A percentile compares a stretch with the other conserved stretches of the same genome.
phyloP scores from a whole-genome alignment of 2,797 vertebrate genomes.

The Mus spretus region DNA sequence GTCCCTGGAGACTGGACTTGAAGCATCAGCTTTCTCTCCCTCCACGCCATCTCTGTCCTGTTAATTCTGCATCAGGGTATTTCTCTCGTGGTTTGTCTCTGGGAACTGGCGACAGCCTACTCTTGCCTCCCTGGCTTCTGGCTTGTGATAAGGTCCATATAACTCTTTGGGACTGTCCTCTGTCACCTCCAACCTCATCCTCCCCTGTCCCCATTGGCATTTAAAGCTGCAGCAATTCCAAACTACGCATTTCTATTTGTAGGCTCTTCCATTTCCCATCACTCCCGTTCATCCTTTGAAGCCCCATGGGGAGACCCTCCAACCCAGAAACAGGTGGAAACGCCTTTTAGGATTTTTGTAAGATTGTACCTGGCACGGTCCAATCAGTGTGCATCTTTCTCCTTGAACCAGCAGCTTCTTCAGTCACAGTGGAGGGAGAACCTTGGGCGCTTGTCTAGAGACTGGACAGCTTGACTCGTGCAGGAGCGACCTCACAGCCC shows the following conservation, averaged over 20 bases:
- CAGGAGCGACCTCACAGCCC: neutral
- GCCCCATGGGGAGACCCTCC: neutral
- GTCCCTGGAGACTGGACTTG: constrained; percentile 15
- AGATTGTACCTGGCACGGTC: neutral
- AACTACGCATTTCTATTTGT: neutral
- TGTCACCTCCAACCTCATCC: neutral
- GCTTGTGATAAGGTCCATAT: neutral
- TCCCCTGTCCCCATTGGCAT: neutral
- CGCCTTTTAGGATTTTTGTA: neutral
- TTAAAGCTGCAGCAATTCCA: neutral
- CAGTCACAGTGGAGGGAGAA: neutral
- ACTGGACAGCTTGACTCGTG: neutral
- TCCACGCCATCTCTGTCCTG: neutral
- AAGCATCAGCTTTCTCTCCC: neutral
- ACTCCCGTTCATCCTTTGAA: constrained; percentile 2
- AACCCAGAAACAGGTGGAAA: neutral
- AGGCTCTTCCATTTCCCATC: neutral
- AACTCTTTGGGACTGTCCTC: neutral
- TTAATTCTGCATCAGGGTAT: neutral
- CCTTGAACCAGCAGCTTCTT: neutral
- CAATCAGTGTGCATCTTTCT: rapidly evolving
- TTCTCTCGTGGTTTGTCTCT: neutral
- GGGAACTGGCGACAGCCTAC: neutral
- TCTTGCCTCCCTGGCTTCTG: neutral
- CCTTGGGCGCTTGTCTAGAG: neutral